Base-by-base conservation (phyloP, 2,797 vertebrate genomes). In the Cuculus canorus region DNA sequence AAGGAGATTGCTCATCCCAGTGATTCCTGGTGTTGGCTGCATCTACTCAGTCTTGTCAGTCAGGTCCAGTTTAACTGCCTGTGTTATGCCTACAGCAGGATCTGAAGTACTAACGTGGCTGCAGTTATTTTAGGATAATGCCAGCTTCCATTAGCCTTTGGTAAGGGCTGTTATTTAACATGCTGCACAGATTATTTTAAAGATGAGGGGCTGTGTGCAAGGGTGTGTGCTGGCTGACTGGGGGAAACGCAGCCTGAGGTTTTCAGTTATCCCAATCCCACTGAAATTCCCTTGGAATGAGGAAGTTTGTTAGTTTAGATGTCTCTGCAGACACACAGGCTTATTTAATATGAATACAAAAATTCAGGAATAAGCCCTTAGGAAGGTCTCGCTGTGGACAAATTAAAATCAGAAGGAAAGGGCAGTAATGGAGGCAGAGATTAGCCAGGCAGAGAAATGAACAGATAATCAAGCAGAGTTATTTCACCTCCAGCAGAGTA, bases 101-200 rank as follows among this genome's bases (percentile, higher is more conserved):
- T 70, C 53, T 70, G 88, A 71, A 92, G 93, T 16, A 10, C 79
- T 65, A 92, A 39, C 3, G 1, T 35, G 61, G 87, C 9, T 86
- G 73, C 70, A 57, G 87, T 80, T 98, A 95, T 97, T 97, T 97
- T 76, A 87, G 89, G 95, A 84, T 73, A 75, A 57, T 91, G 91
- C 63, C 80, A 91, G 59, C 23, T 64, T 91, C 68, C 89, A 86
- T 92, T 82, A 93, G 66, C 13, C 43, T 86, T 50, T 39, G 90
- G 28, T 35, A 37, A 82, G 39, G 37, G 48, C 35, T 79, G 87
- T 90, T 94, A 66, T 35, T 93, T 77, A 90, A 90, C 48, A 37
- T 3, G 50, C 66, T 3, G 2, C 53, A 28, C 53, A 24, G 82
- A 65, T 33, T 73, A 39, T 59, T 73, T 71, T 48, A 21, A 50